Conservation (phyloP, 2,797 vertebrate species). For the Kryptopterus vitreolus region DNA sequence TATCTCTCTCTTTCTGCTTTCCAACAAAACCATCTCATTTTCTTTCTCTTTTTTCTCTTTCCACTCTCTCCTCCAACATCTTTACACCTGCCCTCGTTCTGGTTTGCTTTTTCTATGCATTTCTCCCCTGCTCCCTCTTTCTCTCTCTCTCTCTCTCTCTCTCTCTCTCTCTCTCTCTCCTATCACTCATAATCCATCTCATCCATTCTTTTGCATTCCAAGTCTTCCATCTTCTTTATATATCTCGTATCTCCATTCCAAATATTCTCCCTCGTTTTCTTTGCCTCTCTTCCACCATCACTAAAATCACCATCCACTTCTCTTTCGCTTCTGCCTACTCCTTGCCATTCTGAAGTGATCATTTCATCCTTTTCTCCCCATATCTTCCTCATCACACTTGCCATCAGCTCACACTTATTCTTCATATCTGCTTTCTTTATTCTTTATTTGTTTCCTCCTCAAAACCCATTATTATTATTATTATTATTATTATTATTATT, state of each 20-base stretch:
- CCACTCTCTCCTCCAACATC: constrained; percentile 2
- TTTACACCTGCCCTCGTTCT: background rate
- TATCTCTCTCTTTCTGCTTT: constrained; percentile 12
- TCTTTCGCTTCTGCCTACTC: background rate
- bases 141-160: background rate
- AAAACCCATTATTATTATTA: too few relatives aligned
- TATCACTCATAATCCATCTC: background rate
- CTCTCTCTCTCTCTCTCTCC: background rate
- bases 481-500: too few relatives aligned
- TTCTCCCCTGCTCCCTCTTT: background rate
- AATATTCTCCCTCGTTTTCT: background rate
- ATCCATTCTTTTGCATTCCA: background rate
- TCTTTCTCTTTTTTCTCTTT: background rate
- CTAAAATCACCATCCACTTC: background rate
- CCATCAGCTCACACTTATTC: background rate
- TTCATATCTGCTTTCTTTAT: background rate
- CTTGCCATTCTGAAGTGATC: background rate
- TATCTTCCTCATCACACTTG: background rate
- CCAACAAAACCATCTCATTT: constrained; percentile 25
- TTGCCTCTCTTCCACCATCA: background rate
- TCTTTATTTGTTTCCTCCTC: background rate
- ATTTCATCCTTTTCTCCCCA: background rate
- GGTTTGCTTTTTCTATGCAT: background rate
- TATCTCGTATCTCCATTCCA: background rate
- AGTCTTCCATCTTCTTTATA: background rate